These are phyloP conservation scores for Cataglyphis livida DNA, from an alignment of 2,888 invertebrate species.

Conservation along the genomic window DNA sequence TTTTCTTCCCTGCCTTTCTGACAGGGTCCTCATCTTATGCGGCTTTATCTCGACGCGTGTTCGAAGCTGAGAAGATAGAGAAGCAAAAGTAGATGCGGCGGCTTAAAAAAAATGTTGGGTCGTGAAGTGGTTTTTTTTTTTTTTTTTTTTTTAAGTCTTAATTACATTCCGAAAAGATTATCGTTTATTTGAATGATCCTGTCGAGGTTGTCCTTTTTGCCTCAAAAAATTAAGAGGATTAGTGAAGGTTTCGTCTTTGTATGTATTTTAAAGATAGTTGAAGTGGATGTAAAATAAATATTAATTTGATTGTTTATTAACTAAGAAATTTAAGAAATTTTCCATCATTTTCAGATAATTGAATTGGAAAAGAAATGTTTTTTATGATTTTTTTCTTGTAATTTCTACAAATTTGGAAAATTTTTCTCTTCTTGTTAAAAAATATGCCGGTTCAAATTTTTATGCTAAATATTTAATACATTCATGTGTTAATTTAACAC, in stretches of 20 bases:
- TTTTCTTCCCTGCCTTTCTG: conserved; percentile 44
- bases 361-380: not conserved
- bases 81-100: conserved; percentile 29
- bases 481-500: too few relatives aligned
- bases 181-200: conserved; percentile 4
- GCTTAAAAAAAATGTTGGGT: conserved; percentile 17
- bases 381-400: not conserved
- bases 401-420: too few relatives aligned
- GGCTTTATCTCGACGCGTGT: conserved; percentile 40
- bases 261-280: not conserved
- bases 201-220: not conserved
- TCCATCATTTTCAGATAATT: not conserved
- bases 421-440: too few relatives aligned
- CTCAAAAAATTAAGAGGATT: not conserved
- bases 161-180: conserved; percentile 32
- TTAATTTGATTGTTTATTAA: not conserved
- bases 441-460: too few relatives aligned
- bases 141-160: not conserved
- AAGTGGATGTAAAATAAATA: not conserved
- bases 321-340: not conserved
- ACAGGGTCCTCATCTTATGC: conserved; percentile 56
- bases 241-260: not conserved
- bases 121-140: not conserved
- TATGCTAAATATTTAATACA: too few relatives aligned
- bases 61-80: not conserved